Base-by-base conservation (phyloP, 2,113 vertebrate species). In the Tupaia tana region DNA sequence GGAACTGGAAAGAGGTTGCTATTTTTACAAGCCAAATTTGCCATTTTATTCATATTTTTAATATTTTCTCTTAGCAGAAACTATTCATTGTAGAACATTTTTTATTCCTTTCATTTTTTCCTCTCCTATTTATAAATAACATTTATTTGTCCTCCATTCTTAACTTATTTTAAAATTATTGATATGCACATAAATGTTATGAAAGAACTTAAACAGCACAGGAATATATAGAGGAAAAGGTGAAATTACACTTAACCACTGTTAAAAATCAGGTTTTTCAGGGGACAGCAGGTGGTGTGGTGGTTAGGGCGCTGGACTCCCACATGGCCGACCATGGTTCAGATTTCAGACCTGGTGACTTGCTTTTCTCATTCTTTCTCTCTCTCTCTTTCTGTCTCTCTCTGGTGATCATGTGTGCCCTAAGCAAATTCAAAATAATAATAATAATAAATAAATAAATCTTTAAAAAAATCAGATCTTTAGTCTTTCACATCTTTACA, bases 51-150 rank as follows among this genome's bases (percentile, higher is more conserved):
- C 14, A 19, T 64, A 34, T 66, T 75, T 66, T 61, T 58, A 85
- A 75, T 20, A 9, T 43, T 70, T 91, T 59, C 54, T 89, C 14
- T 24, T 88, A 61, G 34, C 19, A 63, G 18, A 71, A 31, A 43
- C 78, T 74, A 0, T 43, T 70, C 69, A 25, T 66, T 86, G 81
- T n/a, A 93, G 84, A 80, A 85, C 31, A 73, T 86, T 84, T 71
- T 86, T 89, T 12, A n/a, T 83, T 86, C 54, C 81, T 70, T 89
- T 90, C 20, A 63, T 54, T 61, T 94, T 86, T 67, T 61, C n/a
- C 7, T 7, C 34, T 89, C 90, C 4, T 95, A 64, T 86, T 95
- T 95, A 31, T 74, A 54, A 94, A 83, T 75, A 84, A 70, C 0
- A 63, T 80, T 80, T 71, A 64, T 9, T 78, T 87, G 14, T 63